These are phyloP conservation scores for Pelosia muscerda DNA, from an alignment of 2,888 invertebrate species.

Conservation along the genomic window DNA sequence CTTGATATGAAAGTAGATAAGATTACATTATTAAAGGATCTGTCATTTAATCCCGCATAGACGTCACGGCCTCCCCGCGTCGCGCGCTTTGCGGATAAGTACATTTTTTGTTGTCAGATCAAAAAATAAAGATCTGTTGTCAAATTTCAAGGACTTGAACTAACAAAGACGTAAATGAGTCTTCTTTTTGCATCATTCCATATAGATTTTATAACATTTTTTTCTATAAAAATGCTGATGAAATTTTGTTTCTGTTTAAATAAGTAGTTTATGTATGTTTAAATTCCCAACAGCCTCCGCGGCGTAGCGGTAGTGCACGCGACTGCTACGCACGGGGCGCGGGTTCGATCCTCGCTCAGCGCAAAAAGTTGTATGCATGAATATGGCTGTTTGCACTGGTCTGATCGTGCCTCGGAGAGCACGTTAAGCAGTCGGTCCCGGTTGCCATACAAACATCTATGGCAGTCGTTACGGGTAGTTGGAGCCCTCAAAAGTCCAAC, in stretches of 20 bases:
- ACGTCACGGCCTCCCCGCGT: neutral
- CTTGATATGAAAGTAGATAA: conserved; percentile 2
- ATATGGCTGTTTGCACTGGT: too few relatives aligned
- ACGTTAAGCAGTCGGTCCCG: too few relatives aligned
- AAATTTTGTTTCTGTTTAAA: neutral
- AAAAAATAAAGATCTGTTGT: neutral
- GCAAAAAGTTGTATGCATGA: too few relatives aligned
- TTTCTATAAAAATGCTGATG: neutral
- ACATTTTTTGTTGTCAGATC: neutral
- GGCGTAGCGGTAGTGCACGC: too few relatives aligned
- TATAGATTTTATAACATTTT: neutral
- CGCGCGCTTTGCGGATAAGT: neutral
- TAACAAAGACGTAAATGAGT: neutral
- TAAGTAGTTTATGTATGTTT: neutral
- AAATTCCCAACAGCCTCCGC: too few relatives aligned
- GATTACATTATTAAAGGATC: conserved; percentile 1
- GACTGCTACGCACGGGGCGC: too few relatives aligned
- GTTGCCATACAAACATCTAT: too few relatives aligned
- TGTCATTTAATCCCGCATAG: neutral
- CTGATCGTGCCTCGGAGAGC: too few relatives aligned
- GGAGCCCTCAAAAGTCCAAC: too few relatives aligned
- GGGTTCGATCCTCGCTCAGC: too few relatives aligned
- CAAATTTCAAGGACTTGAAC: neutral
- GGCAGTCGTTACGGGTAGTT: too few relatives aligned
- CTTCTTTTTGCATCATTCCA: neutral